phyloP scores from a whole-genome alignment of 2,888 invertebrate genomes.

The Apotomis betuletana region DNA sequence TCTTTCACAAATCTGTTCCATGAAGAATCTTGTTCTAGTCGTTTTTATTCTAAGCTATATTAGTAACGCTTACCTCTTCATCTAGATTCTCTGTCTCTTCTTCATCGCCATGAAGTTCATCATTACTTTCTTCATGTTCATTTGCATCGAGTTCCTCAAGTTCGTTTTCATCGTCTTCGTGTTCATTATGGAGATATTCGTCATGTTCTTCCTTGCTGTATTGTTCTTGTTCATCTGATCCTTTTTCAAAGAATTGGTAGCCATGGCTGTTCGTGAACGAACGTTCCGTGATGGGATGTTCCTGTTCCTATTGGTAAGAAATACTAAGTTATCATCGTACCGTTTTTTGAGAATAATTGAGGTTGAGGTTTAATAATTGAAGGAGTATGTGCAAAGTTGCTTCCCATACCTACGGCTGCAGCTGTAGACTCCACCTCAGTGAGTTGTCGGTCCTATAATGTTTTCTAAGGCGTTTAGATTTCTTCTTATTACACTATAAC shows the following conservation, averaged over 20 bases:
- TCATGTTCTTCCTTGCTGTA: neutral
- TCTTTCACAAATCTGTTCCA: too few relatives aligned
- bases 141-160: neutral
- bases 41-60: neutral
- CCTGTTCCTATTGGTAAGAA: constrained; percentile 7
- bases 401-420: too few relatives aligned
- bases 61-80: constrained; percentile 2
- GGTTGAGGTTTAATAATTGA: too few relatives aligned
- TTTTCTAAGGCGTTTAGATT: too few relatives aligned
- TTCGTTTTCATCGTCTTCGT: neutral
- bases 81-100: constrained; percentile 1
- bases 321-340: neutral
- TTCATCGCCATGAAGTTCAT: neutral
- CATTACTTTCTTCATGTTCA: neutral
- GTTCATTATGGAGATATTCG: neutral
- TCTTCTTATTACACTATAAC: too few relatives aligned
- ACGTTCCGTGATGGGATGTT: constrained; percentile 39
- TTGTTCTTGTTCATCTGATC: neutral
- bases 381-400: too few relatives aligned
- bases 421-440: too few relatives aligned
- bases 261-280: constrained; percentile 54
- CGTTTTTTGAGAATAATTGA: too few relatives aligned
- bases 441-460: too few relatives aligned
- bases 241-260: constrained; percentile 42
- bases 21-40: too few relatives aligned